These are phyloP conservation scores for Hyposoter didymator DNA, from an alignment of 2,888 invertebrate genomes.

Conservation along the genomic window DNA sequence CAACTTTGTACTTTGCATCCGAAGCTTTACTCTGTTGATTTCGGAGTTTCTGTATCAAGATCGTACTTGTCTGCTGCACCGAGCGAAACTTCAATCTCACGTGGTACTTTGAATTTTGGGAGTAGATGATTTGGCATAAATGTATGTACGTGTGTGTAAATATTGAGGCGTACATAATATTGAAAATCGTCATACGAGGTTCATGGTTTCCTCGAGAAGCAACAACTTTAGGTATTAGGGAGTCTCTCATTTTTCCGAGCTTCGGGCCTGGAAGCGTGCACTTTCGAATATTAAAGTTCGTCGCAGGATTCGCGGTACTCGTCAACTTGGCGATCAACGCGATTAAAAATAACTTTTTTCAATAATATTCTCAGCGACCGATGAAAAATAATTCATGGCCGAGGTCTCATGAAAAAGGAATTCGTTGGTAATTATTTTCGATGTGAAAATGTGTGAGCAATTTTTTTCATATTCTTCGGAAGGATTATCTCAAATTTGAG, in stretches of 20 bases:
- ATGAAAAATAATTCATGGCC: neutral
- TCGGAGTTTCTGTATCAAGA: slow-evolving; percentile 16
- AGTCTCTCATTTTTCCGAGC: slow-evolving; percentile 38
- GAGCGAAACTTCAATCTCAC: slow-evolving; percentile 56
- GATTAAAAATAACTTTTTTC: slow-evolving; percentile 16
- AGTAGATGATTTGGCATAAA: slow-evolving; percentile 1
- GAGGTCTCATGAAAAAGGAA: neutral
- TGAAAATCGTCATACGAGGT: neutral
- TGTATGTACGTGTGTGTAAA: neutral
- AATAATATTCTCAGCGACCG: neutral
- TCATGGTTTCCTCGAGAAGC: neutral
- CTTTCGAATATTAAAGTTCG: slow-evolving; percentile 59
- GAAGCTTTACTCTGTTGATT: slow-evolving; percentile 23
- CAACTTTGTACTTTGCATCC: neutral
- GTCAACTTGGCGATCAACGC: slow-evolving; percentile 11
- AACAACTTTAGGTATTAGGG: slow-evolving; percentile 39
- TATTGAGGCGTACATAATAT: neutral
- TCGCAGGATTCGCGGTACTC: slow-evolving; percentile 16
- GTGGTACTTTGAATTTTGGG: neutral
- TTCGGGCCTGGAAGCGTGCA: slow-evolving; percentile 39
- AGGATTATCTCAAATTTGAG: neutral
- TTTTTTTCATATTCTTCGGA: neutral
- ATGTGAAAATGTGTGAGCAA: neutral
- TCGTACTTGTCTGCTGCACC: neutral
- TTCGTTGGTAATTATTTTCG: neutral